phyloP scores from a whole-genome alignment of 2,888 invertebrate species.

The Anthophora plumipes region DNA sequence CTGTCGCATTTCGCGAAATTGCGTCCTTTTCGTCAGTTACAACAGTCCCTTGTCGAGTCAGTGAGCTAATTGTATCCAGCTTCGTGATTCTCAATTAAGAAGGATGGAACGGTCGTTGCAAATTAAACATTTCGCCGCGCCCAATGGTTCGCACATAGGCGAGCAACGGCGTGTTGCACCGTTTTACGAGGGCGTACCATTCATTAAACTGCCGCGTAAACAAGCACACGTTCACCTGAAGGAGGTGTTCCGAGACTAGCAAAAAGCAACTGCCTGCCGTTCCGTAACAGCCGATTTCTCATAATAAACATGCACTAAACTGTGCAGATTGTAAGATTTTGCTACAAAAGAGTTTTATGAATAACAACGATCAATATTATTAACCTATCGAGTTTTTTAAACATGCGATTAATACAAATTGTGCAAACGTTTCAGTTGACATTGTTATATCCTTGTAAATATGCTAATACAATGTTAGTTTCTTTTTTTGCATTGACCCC shows the following conservation, averaged over 20 bases:
- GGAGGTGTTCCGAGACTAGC: neutral
- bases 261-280: neutral
- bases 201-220: constrained; percentile 4
- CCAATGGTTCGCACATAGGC: constrained; percentile 22
- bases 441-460: too few species aligned
- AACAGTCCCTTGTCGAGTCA: constrained; percentile 11
- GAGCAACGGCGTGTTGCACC: neutral
- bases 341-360: neutral
- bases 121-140: constrained; percentile 39
- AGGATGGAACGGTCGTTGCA: constrained; percentile 33
- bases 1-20: neutral
- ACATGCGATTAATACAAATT: too few species aligned
- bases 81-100: constrained; percentile 43
- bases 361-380: neutral
- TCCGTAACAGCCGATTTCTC: neutral
- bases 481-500: too few species aligned
- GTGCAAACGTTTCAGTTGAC: too few species aligned
- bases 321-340: neutral
- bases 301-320: neutral
- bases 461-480: too few species aligned
- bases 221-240: constrained; percentile 24
- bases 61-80: constrained; percentile 41
- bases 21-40: constrained; percentile 1
- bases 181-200: constrained; percentile 9
- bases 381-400: neutral